Evolutionary conservation across 2,113 vertebrate species (phyloP), one percentile per base, ranked within the genome.

Genomic region (Colossoma macropomum): DNA sequence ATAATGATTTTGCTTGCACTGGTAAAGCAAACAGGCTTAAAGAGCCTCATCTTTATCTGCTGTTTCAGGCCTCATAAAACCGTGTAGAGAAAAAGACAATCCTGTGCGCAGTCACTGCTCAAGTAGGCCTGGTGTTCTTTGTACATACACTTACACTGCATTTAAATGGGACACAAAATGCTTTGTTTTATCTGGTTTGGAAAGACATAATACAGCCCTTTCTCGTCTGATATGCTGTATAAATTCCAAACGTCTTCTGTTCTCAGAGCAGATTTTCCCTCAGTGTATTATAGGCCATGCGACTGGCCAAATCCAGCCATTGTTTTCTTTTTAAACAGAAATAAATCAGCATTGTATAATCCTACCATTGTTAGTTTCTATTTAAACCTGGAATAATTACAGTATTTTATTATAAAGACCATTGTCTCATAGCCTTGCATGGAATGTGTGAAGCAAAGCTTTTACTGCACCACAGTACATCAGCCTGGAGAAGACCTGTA

Each of bases 11-110:
- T 70, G 38, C 19, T 68, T 38, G 41, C 76, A 62, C 30, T 38
- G 17, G 65, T 60, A 62, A 85, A 28, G 66, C n/a, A 54, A 85
- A 70, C 21, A 48, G 48, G 23, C 65, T 76, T 80, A 15, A 65
- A 81, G 34, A 62, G 38, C 71, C 45, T 75, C 41, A 17, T 32
- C 27, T 17, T 82, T 79, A 80, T 82, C 71, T 72, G 21, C 62
- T 76, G 50, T 72, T 77, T 71, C 74, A 85, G 66, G 72, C 30
- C 17, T 69, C 76, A 8, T 32, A 86, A 79, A 21, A 45, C 74
- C 28, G 17, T 25, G 45, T 16, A 52, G 32, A 78, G 0, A 19
- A 23, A 75, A 54, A 56, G 74, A 74, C 27, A 59, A 30, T 50
- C 75, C 45, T 34, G 17, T 34, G 38, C 28, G 30, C 41, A 11